Evolutionary conservation across 2,888 invertebrate species (phyloP).

Genomic region (Eupithecia dodoneata): DNA sequence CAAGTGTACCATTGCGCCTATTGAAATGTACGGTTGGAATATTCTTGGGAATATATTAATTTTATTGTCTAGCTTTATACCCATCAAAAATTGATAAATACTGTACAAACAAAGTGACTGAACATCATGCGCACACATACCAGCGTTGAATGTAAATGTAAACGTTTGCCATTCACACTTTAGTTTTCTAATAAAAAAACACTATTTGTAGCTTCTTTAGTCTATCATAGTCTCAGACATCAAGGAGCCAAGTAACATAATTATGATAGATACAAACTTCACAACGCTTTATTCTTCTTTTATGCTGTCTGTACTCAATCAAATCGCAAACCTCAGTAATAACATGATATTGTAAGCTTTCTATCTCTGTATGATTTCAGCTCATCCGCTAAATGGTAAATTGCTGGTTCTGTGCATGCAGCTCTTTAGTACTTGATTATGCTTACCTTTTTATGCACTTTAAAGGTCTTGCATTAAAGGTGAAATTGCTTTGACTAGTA

Average conservation of each 20-base stretch:
- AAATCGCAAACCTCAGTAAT: constrained; percentile 61
- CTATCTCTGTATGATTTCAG: constrained; percentile 70
- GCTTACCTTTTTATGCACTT: constrained; percentile 49
- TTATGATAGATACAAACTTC: background rate
- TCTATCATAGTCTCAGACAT: background rate
- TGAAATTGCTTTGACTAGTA: constrained; percentile 38
- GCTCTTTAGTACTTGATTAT: constrained; percentile 57
- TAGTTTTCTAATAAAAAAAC: background rate
- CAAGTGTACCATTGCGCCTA: constrained; percentile 69
- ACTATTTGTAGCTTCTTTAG: background rate
- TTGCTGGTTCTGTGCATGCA: constrained; percentile 69
- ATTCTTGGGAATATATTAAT: background rate
- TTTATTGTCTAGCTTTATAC: background rate
- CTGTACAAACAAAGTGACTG: background rate
- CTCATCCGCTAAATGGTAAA: constrained; percentile 79
- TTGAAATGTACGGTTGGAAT: constrained; percentile 66
- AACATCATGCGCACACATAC: background rate
- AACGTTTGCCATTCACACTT: background rate
- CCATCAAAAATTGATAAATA: background rate
- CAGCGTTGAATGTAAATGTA: background rate
- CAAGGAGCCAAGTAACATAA: background rate
- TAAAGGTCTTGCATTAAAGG: constrained; percentile 47
- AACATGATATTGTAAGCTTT: constrained; percentile 75
- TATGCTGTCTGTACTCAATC: constrained; percentile 63
- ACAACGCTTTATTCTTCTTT: background rate